Base-by-base conservation (phyloP, 1,140 invertebrate species). In the Leguminivora glycinivorella region DNA sequence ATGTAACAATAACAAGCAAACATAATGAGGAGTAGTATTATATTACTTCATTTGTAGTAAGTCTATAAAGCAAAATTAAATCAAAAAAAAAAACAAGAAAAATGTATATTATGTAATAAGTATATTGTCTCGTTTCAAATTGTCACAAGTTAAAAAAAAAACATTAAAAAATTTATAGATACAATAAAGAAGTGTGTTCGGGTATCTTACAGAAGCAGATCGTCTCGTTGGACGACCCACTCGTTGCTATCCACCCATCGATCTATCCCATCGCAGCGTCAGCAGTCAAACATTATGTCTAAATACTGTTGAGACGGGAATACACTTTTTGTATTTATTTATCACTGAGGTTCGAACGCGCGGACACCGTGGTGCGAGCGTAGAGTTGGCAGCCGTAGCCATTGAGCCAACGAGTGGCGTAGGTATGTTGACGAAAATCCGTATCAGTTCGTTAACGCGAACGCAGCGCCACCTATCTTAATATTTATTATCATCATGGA, bases 211-310 rank as follows among this genome's bases (percentile, higher is more conserved):
- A 88, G 85, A 89, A 89, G 83, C 78, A 63, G 74, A 75, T 76
- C 76, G 77, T 81, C 84, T 77, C 82, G 73, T 78, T 79, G 80
- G 83, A 83, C 83, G 66, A 72, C 74, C 79, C 80, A 84, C 87
- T 89, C 88, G 87, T 89, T 89, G 87, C 87, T 81, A 78, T n/a
- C 80, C 83, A 82, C 80, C 85, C 80, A 82, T 81, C 69, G 5
- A 70, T 89, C 72, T 89, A 83, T 85, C 85, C 87, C 87, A 83
- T 71, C 56, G 75, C 76, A 52, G 47, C 47, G 22, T 19, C 75
- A 79, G 82, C 79, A 78, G 66, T 76, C 75, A 47, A 71, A 82
- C 81, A 80, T 56, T 2, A 69, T 12, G 70, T 78, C 68, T 40
- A 40, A 74, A 77, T 78, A 69, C 81, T 77, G 81, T 74, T 77